Evolutionary conservation across 2,888 invertebrate species (phyloP).

Genomic region (Patella caerulea): DNA sequence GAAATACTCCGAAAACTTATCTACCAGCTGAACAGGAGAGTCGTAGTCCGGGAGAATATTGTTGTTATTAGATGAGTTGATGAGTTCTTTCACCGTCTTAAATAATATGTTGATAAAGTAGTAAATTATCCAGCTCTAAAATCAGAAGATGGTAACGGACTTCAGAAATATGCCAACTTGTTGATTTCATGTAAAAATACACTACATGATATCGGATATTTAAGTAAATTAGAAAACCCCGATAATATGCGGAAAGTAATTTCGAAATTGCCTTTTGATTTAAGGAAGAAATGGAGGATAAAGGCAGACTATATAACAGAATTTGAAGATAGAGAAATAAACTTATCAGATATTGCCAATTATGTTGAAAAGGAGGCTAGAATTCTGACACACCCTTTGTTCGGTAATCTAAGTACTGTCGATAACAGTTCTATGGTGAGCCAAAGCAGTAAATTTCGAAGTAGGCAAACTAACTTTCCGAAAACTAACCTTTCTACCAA

Average conservation of each 20-base stretch:
- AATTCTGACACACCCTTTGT: neutral
- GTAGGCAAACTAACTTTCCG: too few relatives aligned
- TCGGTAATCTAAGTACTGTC: neutral
- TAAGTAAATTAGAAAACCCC: neutral
- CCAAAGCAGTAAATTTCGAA: too few relatives aligned
- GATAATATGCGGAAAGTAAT: conserved; percentile 5
- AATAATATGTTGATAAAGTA: conserved; percentile 11
- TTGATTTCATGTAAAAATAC: neutral
- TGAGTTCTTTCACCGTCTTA: too few relatives aligned
- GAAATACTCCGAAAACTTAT: too few relatives aligned
- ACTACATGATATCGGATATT: neutral
- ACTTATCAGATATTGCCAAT: neutral
- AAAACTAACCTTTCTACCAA: too few relatives aligned
- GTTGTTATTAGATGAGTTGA: too few relatives aligned
- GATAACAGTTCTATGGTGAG: too few relatives aligned
- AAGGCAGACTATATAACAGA: neutral
- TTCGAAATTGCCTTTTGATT: neutral
- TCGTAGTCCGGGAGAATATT: too few relatives aligned
- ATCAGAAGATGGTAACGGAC: neutral
- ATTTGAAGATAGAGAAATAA: conserved; percentile 3
- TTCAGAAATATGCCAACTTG: neutral
- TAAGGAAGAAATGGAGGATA: conserved; percentile 1
- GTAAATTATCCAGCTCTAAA: neutral
- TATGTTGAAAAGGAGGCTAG: conserved; percentile 1
- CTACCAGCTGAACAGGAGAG: too few relatives aligned